Evolutionary conservation across 2,113 vertebrate genomes (phyloP), one percentile per base, ranked within the genome.

Genomic region (Mandrillus leucophaeus): DNA sequence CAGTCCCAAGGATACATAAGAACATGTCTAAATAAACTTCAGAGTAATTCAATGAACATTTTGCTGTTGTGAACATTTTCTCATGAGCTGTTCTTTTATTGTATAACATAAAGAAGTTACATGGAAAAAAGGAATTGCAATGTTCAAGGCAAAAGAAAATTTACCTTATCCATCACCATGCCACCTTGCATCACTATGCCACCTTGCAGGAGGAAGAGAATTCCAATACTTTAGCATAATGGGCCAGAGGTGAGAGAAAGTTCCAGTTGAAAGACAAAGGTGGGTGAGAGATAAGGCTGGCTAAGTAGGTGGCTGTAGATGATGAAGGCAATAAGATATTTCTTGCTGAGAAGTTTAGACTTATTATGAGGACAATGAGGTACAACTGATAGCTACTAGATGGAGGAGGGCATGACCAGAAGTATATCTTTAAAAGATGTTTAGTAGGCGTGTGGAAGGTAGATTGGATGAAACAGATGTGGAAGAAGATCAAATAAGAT

Each of bases 71-170:
- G 84, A 90, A 88, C 20, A 90, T 92, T 95, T 96, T 93, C 52
- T 88, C 72, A 82, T 7, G 85, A 93, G 38, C 48, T 85, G 27
- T 64, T 94, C 27, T 95, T 97, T 95, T 64, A 70, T 96, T 90
- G 61, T 64, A 32, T 83, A n/a, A 88, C 82, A 73, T 75, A 92
- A 96, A 95, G 38, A 92, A 85, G 50, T 91, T 66, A 52, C 8
- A 38, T 40, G 35, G 45, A 57, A 92, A 83, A 84, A 75, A 93
- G 64, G 18, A 87, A 95, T 43, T 75, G 22, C 12, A 80, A 9
- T 90, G 78, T 95, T 95, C 18, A 90, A 95, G 55, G 50, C 32
- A 85, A 85, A 64, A 96, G 61, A 90, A 86, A 90, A 93, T 95
- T 45, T 50, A 30, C 40, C 40, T 25, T 38, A 83, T 64, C 66